Evolutionary conservation across 2,797 vertebrate species (phyloP).

Genomic region (Molossus molossus): DNA sequence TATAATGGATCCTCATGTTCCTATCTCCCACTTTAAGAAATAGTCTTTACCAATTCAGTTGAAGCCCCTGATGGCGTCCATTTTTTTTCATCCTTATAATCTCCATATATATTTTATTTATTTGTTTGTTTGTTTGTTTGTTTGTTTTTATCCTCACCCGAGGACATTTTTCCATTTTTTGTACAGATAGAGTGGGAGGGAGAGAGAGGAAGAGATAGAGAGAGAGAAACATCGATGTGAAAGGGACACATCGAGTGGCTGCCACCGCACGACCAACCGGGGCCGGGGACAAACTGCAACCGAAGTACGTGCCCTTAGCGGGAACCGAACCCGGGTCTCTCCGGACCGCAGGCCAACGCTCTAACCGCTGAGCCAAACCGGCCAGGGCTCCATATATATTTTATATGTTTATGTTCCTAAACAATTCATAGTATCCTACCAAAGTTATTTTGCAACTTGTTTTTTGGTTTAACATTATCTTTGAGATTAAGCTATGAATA

Average conservation of each 20-base stretch:
- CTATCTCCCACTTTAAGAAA: constrained; percentile 32
- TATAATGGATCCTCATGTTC: background rate
- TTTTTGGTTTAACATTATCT: constrained; percentile 53
- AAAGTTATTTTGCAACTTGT: constrained; percentile 4
- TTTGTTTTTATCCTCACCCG: too few species aligned
- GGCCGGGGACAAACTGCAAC: too few species aligned
- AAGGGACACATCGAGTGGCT: too few species aligned
- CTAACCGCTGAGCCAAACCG: background rate
- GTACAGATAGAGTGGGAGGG: too few species aligned
- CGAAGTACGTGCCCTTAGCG: too few species aligned
- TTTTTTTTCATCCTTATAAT: background rate
- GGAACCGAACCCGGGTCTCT: too few species aligned
- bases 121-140: too few species aligned
- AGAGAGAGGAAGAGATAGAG: too few species aligned
- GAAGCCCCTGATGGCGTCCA: background rate
- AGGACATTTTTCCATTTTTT: too few species aligned
- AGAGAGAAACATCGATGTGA: too few species aligned
- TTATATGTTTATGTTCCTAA: constrained; percentile 46
- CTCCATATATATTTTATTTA: constrained; percentile 22
- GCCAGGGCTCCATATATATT: background rate
- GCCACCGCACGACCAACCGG: too few species aligned
- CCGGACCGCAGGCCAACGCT: too few species aligned
- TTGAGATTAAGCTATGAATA: constrained; percentile 43
- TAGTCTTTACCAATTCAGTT: constrained; percentile 3
- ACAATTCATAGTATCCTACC: background rate